Base-by-base conservation (phyloP, 1,140 invertebrate species). In the Pemphigus obesinymphae region DNA sequence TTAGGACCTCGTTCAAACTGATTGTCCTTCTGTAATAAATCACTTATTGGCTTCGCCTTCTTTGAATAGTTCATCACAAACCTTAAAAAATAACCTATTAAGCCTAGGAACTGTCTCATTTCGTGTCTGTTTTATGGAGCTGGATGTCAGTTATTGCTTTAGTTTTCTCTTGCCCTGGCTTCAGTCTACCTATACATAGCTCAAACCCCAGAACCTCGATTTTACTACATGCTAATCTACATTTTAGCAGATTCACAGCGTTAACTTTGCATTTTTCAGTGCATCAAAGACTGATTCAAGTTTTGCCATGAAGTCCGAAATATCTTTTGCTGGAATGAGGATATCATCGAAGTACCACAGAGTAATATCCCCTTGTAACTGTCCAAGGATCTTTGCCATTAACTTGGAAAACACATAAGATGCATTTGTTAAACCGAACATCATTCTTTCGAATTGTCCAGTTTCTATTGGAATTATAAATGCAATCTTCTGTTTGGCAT, bases 371-470 rank as follows among this genome's bases (percentile, higher is more conserved):
- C n/a, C 31, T 20, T 20, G 17, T n/a, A 40, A n/a, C 50, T 37
- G 10, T 26, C 78, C 55, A 3, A 81, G 29, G 5, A 63, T 40
- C 15, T 53, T 61, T 48, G 87, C 84, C 84, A 84, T 84, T 11
- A 82, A 3, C 23, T 29, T 40, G 23, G 82, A 75, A 43, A 82
- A 82, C 7, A 43, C 80, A 26, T 5, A 29, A 23, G 61, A 61
- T 34, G 83, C n/a, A 43, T 84, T 84, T 66, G 72, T 82, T 15
- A 85, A 26, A 7, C 86, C 85, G 68, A 85, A 84, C 4, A 84
- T 83, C 82, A 85, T 84, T 66, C 70, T 13, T 17, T 26, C 48
- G n/a, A n/a, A n/a, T n/a, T n/a, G n/a, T n/a, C n/a, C n/a, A n/a
- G n/a, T n/a, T n/a, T n/a, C n/a, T n/a, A n/a, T n/a, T n/a, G n/a